Conservation (phyloP, 30 jellyfish, hydroid and myxozoan species). For the Mastigias papua region DNA sequence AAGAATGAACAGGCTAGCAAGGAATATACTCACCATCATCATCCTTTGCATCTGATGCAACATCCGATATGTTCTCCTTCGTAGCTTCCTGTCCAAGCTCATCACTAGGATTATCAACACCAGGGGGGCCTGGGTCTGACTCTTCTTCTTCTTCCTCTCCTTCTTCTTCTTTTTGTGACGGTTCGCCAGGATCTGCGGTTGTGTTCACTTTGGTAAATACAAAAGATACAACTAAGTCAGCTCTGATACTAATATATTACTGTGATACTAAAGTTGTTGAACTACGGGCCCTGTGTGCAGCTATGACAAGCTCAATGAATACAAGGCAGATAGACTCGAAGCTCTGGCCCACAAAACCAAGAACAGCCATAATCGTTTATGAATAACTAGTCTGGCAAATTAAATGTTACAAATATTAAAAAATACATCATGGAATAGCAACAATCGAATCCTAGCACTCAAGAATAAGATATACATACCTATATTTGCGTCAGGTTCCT, state of each 20-base stretch:
- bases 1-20: not conserved
- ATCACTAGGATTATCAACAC: conserved; percentile 23
- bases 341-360: no score
- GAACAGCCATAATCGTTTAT: no score
- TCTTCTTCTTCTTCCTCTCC: conserved; percentile 32
- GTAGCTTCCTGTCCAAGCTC: not conserved
- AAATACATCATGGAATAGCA: no score
- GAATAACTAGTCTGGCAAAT: no score
- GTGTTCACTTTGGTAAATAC: not conserved
- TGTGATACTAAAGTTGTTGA: no score
- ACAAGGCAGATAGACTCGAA: no score
- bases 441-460: not conserved
- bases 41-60: not conserved
- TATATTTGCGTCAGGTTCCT: not conserved
- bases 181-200: not conserved
- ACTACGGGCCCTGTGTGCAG: no score
- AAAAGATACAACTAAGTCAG: not conserved
- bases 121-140: conserved; percentile 73
- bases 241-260: no score
- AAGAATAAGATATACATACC: not conserved
- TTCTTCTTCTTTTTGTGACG: conserved; percentile 39
- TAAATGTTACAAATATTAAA: no score
- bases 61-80: not conserved
- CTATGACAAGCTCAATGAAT: no score
- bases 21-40: not conserved